Evolutionary conservation across 2,797 vertebrate species (phyloP), one percentile per base, ranked within the genome.

Genomic region (Pelodytes ibericus): DNA sequence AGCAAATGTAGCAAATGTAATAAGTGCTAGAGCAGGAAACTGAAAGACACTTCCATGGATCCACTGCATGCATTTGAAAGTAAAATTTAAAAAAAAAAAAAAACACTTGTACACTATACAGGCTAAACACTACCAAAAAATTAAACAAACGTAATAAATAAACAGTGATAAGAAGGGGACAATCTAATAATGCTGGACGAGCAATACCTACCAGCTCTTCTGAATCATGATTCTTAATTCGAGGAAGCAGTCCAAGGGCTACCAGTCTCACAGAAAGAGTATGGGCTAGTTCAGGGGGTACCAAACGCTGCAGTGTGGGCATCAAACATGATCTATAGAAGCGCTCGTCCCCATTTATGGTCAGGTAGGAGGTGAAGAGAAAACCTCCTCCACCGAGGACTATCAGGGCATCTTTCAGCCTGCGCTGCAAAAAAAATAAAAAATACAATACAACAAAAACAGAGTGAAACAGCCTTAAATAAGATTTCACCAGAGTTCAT

Each of bases 271-370:
- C 79, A 0, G 95, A 90, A 75, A 96, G 78, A 1, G 87, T 82
- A 70, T 99, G 97, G 0, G 95, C 95, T 0, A 85, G 84, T 89
- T 99, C 97, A 0, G 95, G 89, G 2, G 92, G 92, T 60, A 96
- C 86, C 76, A 91, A 57, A 63, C 86, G 87, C 85, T 95, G 95
- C 62, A 96, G 83, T 15, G 87, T 59, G 0, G 97, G 97, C 93
- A 99, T 96, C 77, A 97, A 83, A 36, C 85, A 86, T 36, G 87
- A 83, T 36, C 91, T 72, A 8, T 95, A 98, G 83, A 99, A 95
- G 71, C 64, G 86, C 73, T 98, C 96, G 76, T 98, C 95, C 56
- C 96, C 95, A 0, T 82, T 71, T 0, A 80, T 88, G 0, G 90
- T 94, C 81, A 97, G 91, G 84, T 93, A 94, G 33, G 94, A 92